Conservation (phyloP, 2,888 invertebrate species). For the Trissolcus brochymenae region DNA sequence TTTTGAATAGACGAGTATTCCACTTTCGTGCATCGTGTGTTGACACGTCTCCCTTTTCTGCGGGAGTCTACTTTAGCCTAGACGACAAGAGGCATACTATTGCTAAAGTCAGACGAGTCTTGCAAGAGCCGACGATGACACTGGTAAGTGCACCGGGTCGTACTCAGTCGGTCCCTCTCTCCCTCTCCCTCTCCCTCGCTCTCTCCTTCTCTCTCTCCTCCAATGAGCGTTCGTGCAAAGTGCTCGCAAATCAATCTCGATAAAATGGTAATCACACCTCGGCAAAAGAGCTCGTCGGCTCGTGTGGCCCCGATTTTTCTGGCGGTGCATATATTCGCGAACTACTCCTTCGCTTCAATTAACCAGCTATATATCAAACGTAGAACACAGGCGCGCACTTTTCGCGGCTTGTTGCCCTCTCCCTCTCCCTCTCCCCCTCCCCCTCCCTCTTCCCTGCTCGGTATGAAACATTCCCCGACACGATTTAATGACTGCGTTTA, state of each 20-base stretch:
- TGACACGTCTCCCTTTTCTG: slow-evolving; percentile 50
- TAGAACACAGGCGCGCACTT: slow-evolving; percentile 21
- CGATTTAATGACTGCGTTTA: slow-evolving; percentile 34
- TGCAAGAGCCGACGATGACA: slow-evolving; percentile 27
- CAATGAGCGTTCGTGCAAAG: slow-evolving; percentile 63
- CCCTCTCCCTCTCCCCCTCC: neutral
- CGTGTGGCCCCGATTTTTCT: slow-evolving; percentile 51
- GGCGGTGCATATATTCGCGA: slow-evolving; percentile 32
- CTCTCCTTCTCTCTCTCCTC: neutral
- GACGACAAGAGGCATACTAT: slow-evolving; percentile 49
- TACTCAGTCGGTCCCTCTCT: slow-evolving; percentile 18
- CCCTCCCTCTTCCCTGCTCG: neutral
- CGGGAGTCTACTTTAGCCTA: slow-evolving; percentile 47
- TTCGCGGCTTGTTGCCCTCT: slow-evolving; percentile 24
- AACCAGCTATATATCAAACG: slow-evolving; percentile 40
- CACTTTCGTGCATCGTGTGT: slow-evolving; percentile 44
- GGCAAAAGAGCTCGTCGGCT: slow-evolving; percentile 31
- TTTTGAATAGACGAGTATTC: slow-evolving; percentile 46
- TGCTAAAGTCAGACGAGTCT: slow-evolving; percentile 31
- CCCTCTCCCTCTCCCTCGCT: slow-evolving; percentile 18
- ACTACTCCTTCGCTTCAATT: slow-evolving; percentile 44
- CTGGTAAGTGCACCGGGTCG: slow-evolving; percentile 51
- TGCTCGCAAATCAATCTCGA: slow-evolving; percentile 72
- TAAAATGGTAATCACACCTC: slow-evolving; percentile 71
- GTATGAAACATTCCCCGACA: slow-evolving; percentile 18